These are phyloP conservation scores for Loxodonta africana DNA, from an alignment of 2,113 vertebrate genomes.

Conservation along the genomic window DNA sequence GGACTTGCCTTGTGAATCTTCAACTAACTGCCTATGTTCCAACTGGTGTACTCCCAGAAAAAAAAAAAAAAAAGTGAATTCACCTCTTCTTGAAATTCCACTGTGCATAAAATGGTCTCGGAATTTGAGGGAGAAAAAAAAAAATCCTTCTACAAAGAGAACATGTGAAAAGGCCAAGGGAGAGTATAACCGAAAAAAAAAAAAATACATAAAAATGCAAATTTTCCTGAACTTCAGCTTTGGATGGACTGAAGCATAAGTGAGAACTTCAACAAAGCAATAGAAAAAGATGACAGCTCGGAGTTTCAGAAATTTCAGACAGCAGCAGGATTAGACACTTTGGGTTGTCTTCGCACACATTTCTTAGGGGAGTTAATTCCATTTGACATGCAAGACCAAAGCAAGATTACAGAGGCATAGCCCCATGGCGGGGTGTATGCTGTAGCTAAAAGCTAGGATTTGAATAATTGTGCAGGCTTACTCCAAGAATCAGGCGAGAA, in stretches of 20 bases:
- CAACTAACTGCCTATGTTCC: slow-evolving; percentile 67
- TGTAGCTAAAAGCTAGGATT: slow-evolving; percentile 99
- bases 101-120: slow-evolving; percentile 78
- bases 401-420: slow-evolving; percentile 98
- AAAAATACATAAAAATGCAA: slow-evolving; percentile 91
- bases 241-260: slow-evolving; percentile 89
- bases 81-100: slow-evolving; percentile 76
- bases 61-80: slow-evolving; percentile 49
- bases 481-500: slow-evolving; percentile 97
- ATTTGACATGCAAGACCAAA: slow-evolving; percentile 99
- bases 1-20: slow-evolving; percentile 60
- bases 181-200: slow-evolving; percentile 85
- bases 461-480: slow-evolving; percentile 99
- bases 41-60: slow-evolving; percentile 1
- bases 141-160: slow-evolving; percentile 83
- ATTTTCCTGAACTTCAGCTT: slow-evolving; percentile 90
- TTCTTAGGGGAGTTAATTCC: slow-evolving; percentile 99
- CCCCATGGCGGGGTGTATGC: slow-evolving; percentile 98
- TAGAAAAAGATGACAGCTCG: slow-evolving; percentile 97
- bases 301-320: slow-evolving; percentile 98
- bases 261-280: slow-evolving; percentile 91
- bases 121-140: slow-evolving; percentile 43
- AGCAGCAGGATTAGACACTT: slow-evolving; percentile 98
- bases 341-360: slow-evolving; percentile 98
- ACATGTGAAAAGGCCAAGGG: slow-evolving; percentile 85